Evolutionary conservation across 2,797 vertebrate genomes (phyloP), one percentile per base, ranked within the genome.

Genomic region (Gorsachius magnificus): DNA sequence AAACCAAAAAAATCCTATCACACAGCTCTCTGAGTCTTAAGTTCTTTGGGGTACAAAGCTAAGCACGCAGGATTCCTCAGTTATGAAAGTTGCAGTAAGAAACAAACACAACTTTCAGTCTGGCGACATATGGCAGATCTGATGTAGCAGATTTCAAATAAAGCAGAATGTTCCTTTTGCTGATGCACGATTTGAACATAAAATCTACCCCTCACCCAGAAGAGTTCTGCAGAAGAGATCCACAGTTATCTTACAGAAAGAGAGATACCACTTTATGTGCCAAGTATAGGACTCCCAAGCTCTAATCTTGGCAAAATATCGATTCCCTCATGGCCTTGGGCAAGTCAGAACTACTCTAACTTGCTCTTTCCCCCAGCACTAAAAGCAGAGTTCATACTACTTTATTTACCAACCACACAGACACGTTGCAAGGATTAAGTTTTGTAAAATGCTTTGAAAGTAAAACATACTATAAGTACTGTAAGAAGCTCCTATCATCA

Each of bases 91-190:
- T 83, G 35, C 91, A 92, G 25, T 38, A 56, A 2, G 95, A 93
- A 93, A 96, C 74, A 96, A 83, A 92, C 70, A 92, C 74, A 96
- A 96, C 94, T 95, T 91, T 35, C 92, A 93, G 76, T 20, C 87
- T 91, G 76, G 82, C 4, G 11, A 96, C 95, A 97, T 97, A 96
- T 91, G 92, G 95, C 76, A 96, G 72, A 92, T 93, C 91, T 90
- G 94, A 97, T 93, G 90, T 38, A 95, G 95, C 94, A 96, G 89
- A 95, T 93, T 97, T 94, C 94, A 95, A 93, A 93, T 94, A 93
- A 91, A 97, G 95, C 90, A 96, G 95, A 97, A 96, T 91, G 93
- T 96, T 97, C 95, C 94, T 96, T 97, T 96, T 95, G 96, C 95
- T 90, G 93, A 96, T 95, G 78, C 77, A 90, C 46, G 64, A 89